A percentile compares a stretch with the other conserved stretches of the same genome.
Evolutionary conservation across 2,888 invertebrate genomes (phyloP).

Genomic region (Pediacus dermestoides): DNA sequence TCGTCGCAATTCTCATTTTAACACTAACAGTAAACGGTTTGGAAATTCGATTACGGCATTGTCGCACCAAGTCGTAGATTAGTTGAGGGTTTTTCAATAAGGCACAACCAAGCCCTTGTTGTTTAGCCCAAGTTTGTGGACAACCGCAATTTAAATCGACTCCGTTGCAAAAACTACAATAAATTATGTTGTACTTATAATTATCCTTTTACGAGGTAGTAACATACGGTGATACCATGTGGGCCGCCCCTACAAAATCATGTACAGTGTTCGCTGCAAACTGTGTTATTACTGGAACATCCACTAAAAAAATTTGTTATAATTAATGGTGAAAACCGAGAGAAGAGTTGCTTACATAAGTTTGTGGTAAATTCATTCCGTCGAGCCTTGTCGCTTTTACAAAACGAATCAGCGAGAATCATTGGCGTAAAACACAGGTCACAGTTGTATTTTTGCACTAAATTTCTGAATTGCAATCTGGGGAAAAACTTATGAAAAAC

Average conservation of each 20-base stretch:
- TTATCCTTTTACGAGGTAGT: no score
- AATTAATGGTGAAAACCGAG: not conserved
- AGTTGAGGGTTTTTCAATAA: slow-evolving; percentile 79
- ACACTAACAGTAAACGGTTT: slow-evolving; percentile 82
- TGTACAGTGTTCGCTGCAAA: slow-evolving; percentile 85
- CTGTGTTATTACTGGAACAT: slow-evolving; percentile 86
- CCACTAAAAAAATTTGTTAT: slow-evolving; percentile 53
- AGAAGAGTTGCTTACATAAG: slow-evolving; percentile 38
- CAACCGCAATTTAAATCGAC: slow-evolving; percentile 98
- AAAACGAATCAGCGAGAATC: slow-evolving; percentile 93
- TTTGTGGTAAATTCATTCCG: slow-evolving; percentile 76
- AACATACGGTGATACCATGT: slow-evolving; percentile 73
- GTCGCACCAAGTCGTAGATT: slow-evolving; percentile 75
- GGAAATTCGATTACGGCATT: slow-evolving; percentile 69
- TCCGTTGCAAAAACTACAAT: slow-evolving; percentile 73
- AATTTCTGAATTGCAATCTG: slow-evolving; percentile 71
- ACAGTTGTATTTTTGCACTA: slow-evolving; percentile 77
- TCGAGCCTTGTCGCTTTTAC: slow-evolving; percentile 82
- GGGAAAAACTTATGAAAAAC: slow-evolving; percentile 27
- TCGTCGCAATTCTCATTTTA: slow-evolving; percentile 80
- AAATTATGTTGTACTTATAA: slow-evolving; percentile 1
- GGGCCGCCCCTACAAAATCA: slow-evolving; percentile 83
- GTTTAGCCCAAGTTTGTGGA: slow-evolving; percentile 92
- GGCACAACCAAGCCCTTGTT: slow-evolving; percentile 84
- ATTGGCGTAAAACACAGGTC: slow-evolving; percentile 94